These are phyloP conservation scores for Nerophis lumbriciformis DNA, from an alignment of 2,113 vertebrate genomes.

Conservation along the genomic window DNA sequence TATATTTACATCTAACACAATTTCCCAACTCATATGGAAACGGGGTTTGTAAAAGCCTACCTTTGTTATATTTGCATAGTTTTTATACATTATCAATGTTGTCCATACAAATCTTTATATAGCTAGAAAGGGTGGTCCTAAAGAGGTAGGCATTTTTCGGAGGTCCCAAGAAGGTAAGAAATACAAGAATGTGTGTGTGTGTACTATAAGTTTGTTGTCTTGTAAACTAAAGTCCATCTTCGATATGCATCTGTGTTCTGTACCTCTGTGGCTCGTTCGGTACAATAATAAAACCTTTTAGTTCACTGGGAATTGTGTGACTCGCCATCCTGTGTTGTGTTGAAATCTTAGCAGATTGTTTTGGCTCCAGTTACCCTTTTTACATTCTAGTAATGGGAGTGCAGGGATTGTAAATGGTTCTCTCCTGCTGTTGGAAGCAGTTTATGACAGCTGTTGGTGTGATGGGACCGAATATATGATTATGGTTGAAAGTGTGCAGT, in stretches of 20 bases:
- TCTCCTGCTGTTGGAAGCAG: neutral
- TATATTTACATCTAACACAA: no score
- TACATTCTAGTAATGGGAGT: conserved; percentile 4
- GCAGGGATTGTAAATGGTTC: conserved; percentile 11
- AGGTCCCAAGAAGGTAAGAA: no score
- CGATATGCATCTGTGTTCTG: conserved; percentile 17
- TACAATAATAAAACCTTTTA: conserved; percentile 11
- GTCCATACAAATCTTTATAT: no score
- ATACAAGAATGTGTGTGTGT: neutral
- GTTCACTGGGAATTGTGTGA: conserved; percentile 28
- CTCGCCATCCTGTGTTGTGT: conserved; percentile 18
- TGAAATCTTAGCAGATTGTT: conserved; percentile 21
- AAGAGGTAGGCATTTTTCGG: no score
- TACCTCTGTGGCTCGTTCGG: neutral
- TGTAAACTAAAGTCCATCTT: conserved; percentile 3
- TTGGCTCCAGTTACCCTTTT: conserved; percentile 30
- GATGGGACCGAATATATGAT: neutral
- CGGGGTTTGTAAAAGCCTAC: no score
- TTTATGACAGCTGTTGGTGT: neutral
- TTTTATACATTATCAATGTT: no score
- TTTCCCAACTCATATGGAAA: no score
- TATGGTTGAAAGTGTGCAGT: neutral
- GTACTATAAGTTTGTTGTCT: neutral
- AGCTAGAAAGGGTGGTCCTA: no score
- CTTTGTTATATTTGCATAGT: no score